phyloP scores from a whole-genome alignment of 2,888 invertebrate species.

The Hedya salicella region DNA sequence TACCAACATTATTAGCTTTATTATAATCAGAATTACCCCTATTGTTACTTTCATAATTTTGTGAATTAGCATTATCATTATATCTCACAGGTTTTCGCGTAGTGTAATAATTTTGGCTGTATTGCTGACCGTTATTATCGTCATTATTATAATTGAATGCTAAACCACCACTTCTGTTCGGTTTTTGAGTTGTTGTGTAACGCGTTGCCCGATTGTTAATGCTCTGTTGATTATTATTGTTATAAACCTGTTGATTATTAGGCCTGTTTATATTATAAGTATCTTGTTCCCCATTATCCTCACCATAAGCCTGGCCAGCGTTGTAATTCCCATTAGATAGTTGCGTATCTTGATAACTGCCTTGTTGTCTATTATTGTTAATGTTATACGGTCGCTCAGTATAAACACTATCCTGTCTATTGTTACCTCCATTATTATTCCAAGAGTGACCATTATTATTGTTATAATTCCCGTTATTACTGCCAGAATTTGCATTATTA shows the following conservation, averaged over 20 bases:
- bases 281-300: conserved; percentile 14
- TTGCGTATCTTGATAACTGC: conserved; percentile 14
- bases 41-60: conserved; percentile 27
- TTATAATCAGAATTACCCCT: conserved; percentile 15
- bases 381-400: conserved; percentile 14
- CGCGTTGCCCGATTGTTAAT: conserved; percentile 6
- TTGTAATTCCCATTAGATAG: conserved; percentile 15
- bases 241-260: conserved; percentile 19
- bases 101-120: conserved; percentile 7
- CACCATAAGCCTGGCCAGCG: conserved; percentile 16
- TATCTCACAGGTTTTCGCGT: conserved; percentile 15
- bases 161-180: conserved; percentile 3
- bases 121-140: conserved; percentile 23
- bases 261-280: conserved; percentile 7
- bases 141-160: conserved; percentile 7
- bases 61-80: conserved; percentile 21
- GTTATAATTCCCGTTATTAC: conserved; percentile 2
- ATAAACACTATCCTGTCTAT: conserved; percentile 16
- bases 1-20: conserved; percentile 12
- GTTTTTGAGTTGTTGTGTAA: conserved; percentile 21
- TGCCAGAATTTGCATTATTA: conserved; percentile 9
- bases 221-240: conserved; percentile 7
- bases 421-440: conserved; percentile 1
- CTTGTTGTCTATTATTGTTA: conserved; percentile 25
- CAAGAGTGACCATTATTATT: conserved; percentile 4